Percentiles rank a stretch among this genome's conserved stretches.
These are phyloP conservation scores for Polyergus mexicanus DNA, from an alignment of 1,140 invertebrate genomes.

Conservation along the genomic window DNA sequence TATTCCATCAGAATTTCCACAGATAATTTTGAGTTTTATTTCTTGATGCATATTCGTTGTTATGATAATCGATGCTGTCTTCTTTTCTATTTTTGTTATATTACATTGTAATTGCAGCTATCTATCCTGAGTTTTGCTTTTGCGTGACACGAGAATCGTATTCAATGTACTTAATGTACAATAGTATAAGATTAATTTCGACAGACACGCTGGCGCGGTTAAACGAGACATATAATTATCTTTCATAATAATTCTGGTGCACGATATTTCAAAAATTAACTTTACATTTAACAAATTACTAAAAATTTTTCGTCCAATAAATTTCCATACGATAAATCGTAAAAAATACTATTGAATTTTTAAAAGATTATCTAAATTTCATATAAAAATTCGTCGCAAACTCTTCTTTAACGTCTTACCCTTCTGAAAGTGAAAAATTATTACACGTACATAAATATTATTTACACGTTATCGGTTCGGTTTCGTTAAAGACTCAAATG, in stretches of 20 bases:
- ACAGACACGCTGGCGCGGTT: background rate
- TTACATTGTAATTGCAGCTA: too few species aligned
- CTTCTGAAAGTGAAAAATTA: too few species aligned
- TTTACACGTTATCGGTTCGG: background rate
- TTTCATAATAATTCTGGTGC: background rate
- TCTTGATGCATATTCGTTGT: background rate
- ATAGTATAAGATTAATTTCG: constrained; percentile 4
- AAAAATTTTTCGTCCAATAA: too few species aligned
- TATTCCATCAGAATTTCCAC: background rate
- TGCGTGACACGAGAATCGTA: background rate
- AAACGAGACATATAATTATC: background rate
- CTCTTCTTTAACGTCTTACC: too few species aligned
- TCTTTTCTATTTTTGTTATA: background rate
- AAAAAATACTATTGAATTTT: background rate
- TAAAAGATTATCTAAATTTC: background rate
- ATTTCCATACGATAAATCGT: background rate
- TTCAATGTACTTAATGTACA: background rate
- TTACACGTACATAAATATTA: background rate
- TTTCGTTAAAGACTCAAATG: background rate
- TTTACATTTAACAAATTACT: background rate
- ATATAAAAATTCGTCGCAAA: background rate
- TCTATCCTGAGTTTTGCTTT: background rate
- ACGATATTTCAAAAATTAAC: background rate
- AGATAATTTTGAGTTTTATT: background rate
- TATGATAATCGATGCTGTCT: background rate